phyloP scores from a whole-genome alignment of 53 echinoderm and acorn worm species.

The Patiria pectinifera region DNA sequence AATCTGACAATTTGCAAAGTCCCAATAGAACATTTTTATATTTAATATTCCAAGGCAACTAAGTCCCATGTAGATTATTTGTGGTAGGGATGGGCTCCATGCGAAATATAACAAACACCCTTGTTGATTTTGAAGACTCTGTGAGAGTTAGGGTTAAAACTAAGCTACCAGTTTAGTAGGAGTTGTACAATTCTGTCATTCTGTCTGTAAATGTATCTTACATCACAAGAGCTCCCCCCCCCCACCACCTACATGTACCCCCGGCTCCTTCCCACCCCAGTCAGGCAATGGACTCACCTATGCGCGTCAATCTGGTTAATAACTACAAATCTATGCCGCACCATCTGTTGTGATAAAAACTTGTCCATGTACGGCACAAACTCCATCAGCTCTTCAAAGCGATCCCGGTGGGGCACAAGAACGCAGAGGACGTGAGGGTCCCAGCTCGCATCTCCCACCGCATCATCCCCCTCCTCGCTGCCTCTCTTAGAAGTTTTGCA shows the following conservation, averaged over 20 bases:
- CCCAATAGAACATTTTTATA: no score
- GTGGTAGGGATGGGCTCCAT: no score
- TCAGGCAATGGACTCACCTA: conserved; percentile 66
- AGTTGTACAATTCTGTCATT: no score
- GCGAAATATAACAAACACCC: no score
- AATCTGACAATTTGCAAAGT: no score
- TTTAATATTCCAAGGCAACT: no score
- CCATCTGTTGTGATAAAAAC: conserved; percentile 83
- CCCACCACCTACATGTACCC: not conserved
- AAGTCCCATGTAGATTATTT: no score
- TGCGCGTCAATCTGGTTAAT: conserved; percentile 93
- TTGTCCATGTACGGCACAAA: conserved; percentile 97
- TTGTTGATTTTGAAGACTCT: no score
- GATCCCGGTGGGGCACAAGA: conserved; percentile 87
- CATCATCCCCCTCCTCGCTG: conserved; percentile 11
- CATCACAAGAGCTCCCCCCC: no score
- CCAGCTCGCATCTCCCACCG: conserved; percentile 71
- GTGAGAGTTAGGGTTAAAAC: no score
- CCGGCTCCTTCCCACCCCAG: not conserved
- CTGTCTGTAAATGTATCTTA: no score
- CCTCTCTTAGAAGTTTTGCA: not conserved
- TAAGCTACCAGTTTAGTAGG: no score
- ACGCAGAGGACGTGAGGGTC: conserved; percentile 91
- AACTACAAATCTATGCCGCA: conserved; percentile 86
- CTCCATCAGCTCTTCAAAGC: conserved; percentile 98